These are phyloP conservation scores for Sicus ferrugineus DNA, from an alignment of 2,888 invertebrate species.

Conservation along the genomic window DNA sequence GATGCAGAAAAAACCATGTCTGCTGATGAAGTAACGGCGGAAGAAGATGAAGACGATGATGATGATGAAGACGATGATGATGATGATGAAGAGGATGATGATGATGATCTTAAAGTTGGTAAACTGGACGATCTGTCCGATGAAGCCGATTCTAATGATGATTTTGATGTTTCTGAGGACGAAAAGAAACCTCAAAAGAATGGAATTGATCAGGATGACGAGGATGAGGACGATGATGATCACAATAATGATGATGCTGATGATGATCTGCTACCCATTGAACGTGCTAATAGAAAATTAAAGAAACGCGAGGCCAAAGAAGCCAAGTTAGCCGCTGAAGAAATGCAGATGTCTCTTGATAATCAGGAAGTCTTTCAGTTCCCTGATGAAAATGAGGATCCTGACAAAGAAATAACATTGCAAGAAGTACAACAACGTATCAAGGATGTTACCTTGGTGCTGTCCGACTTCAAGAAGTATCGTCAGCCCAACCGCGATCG, in stretches of 20 bases:
- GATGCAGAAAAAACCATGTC: conserved; percentile 38
- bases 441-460: conserved; percentile 81
- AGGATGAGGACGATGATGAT: conserved; percentile 55
- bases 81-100: no score
- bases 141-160: conserved; percentile 64
- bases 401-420: conserved; percentile 75
- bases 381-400: conserved; percentile 79
- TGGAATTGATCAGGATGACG: conserved; percentile 63
- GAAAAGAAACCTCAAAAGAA: conserved; percentile 56
- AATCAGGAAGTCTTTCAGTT: conserved; percentile 81
- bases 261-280: conserved; percentile 83
- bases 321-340: conserved; percentile 78
- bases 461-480: conserved; percentile 79
- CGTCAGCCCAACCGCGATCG: conserved; percentile 76
- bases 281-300: conserved; percentile 81
- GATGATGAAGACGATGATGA: no score
- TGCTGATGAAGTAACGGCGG: conserved; percentile 45
- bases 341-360: conserved; percentile 81
- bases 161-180: conserved; percentile 63
- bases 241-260: conserved; percentile 65
- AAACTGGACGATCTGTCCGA: conserved; percentile 57
- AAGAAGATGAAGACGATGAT: conserved; percentile 48
- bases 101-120: conserved; percentile 51
- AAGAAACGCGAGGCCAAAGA: conserved; percentile 76
- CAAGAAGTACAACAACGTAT: conserved; percentile 90